These are phyloP conservation scores for Theretra japonica DNA, from an alignment of 2,888 invertebrate species.

Conservation along the genomic window DNA sequence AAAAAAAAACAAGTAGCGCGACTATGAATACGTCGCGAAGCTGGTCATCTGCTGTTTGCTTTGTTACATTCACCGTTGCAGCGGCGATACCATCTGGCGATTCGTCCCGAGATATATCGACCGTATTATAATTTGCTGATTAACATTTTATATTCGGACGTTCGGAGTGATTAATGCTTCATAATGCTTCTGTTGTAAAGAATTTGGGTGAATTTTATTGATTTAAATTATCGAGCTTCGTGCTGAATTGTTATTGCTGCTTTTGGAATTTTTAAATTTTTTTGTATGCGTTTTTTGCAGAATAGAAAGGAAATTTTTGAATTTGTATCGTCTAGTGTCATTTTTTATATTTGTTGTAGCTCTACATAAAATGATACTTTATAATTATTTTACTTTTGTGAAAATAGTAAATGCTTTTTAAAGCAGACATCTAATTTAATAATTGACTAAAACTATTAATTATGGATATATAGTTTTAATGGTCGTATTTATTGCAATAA, in stretches of 20 bases:
- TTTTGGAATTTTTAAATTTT: background rate
- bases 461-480: too few relatives aligned
- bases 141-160: conserved; percentile 43
- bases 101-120: conserved; percentile 54
- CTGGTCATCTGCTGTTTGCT: conserved; percentile 54
- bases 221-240: background rate
- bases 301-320: too few relatives aligned
- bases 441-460: too few relatives aligned
- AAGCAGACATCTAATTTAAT: too few relatives aligned
- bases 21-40: conserved; percentile 30
- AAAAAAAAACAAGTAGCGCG: conserved; percentile 6
- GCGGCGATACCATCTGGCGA: conserved; percentile 54
- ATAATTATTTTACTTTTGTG: too few relatives aligned
- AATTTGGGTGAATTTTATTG: conserved; percentile 17
- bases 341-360: too few relatives aligned
- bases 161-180: conserved; percentile 35
- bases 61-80: conserved; percentile 48
- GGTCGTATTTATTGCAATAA: too few relatives aligned
- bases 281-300: too few relatives aligned
- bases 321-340: too few relatives aligned
- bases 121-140: conserved; percentile 50
- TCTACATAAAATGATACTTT: too few relatives aligned
- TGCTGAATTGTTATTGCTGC: background rate
- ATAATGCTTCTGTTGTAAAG: conserved; percentile 46
- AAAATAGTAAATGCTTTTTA: too few relatives aligned